These are phyloP conservation scores for Sebastes nivosus DNA, from an alignment of 2,797 vertebrate species.

Conservation along the genomic window DNA sequence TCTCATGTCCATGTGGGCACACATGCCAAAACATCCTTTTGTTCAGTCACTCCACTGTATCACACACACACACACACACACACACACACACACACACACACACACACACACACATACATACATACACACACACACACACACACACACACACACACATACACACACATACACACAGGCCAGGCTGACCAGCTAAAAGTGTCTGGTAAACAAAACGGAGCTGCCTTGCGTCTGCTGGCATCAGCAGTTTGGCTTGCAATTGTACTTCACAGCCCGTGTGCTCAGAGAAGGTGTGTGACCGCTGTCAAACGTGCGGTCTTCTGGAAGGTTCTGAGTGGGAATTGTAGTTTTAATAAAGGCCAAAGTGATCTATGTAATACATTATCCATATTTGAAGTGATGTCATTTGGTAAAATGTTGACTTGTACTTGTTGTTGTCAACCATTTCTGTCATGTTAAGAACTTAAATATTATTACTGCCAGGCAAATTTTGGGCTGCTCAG, in stretches of 20 bases:
- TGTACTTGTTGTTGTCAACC: neutral
- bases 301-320: constrained; percentile 49
- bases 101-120: constrained; percentile 22
- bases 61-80: constrained; percentile 34
- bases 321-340: constrained; percentile 52
- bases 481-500: constrained; percentile 68
- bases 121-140: constrained; percentile 35
- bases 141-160: constrained; percentile 33
- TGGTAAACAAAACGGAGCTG: constrained; percentile 84
- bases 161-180: constrained; percentile 46
- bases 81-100: constrained; percentile 37
- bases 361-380: neutral
- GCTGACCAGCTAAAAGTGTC: constrained; percentile 80
- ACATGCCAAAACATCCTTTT: constrained; percentile 71
- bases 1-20: constrained; percentile 50
- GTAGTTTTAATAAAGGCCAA: neutral
- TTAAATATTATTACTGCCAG: constrained; percentile 52
- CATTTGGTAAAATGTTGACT: neutral
- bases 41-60: constrained; percentile 67
- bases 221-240: constrained; percentile 84
- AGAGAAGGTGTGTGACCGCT: constrained; percentile 60
- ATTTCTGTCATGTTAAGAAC: neutral
- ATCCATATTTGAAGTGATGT: neutral
- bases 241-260: constrained; percentile 84
- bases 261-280: constrained; percentile 72